phyloP scores from a whole-genome alignment of 2,797 vertebrate genomes.

The Semaprochilodus insignis region DNA sequence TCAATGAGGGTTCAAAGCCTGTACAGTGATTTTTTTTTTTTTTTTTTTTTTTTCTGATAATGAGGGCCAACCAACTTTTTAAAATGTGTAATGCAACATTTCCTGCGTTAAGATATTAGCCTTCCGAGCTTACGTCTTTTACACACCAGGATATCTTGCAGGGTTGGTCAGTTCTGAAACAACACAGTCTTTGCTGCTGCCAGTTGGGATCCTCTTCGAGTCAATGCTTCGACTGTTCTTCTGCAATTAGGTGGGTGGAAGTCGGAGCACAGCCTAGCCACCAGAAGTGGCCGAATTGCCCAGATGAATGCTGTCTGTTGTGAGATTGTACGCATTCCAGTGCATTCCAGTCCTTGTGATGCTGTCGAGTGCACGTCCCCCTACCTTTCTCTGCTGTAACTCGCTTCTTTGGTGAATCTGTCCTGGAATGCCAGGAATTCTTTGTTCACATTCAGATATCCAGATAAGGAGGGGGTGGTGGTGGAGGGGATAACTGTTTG shows the following conservation, averaged over 20 bases:
- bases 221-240: conserved; percentile 32
- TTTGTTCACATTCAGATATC: conserved; percentile 35
- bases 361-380: conserved; percentile 8
- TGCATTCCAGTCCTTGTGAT: conserved; percentile 24
- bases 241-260: conserved; percentile 48
- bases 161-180: not conserved
- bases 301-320: conserved; percentile 41
- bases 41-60: too few species aligned
- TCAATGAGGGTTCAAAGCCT: too few species aligned
- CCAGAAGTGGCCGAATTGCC: not conserved
- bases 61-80: too few species aligned
- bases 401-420: conserved; percentile 26
- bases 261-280: not conserved
- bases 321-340: not conserved
- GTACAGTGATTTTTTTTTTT: too few species aligned
- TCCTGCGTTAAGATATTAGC: too few species aligned
- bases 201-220: not conserved
- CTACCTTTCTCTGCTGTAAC: conserved; percentile 24
- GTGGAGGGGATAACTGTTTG: not conserved
- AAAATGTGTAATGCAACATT: too few species aligned
- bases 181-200: conserved; percentile 5
- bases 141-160: not conserved
- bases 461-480: not conserved
- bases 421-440: conserved; percentile 55
- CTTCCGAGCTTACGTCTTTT: not conserved